A percentile compares a stretch with the other conserved stretches of the same genome.
Conservation (phyloP, 2,113 vertebrate genomes). For the Merops nubicus region DNA sequence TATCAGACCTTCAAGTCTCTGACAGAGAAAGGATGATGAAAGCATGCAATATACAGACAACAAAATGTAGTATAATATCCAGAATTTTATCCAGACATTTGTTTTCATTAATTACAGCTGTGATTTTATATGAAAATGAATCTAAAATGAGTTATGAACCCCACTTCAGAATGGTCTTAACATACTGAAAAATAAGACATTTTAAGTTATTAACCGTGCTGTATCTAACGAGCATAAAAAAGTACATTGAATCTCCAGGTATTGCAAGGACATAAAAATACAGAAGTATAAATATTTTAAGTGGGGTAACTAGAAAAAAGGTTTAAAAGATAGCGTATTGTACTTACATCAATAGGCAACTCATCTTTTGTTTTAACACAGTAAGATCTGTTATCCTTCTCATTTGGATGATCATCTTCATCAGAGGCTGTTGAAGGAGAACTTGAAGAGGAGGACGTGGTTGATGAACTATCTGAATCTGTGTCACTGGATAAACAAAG, state of each 20-base stretch:
- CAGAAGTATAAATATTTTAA: neutral
- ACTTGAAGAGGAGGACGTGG: neutral
- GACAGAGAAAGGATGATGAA: neutral
- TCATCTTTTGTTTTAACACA: conserved; percentile 75
- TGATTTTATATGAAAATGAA: neutral
- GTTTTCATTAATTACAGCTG: neutral
- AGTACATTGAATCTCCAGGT: neutral
- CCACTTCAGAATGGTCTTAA: neutral
- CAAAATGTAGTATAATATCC: neutral
- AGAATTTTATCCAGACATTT: neutral
- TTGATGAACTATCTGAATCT: conserved; percentile 76
- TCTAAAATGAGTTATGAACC: neutral
- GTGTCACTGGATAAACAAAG: conserved; percentile 65
- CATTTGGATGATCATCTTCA: conserved; percentile 62
- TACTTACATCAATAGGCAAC: conserved; percentile 76
- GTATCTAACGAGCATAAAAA: neutral
- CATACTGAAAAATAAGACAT: neutral
- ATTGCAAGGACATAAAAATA: neutral
- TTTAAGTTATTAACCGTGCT: neutral
- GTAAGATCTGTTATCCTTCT: conserved; percentile 55
- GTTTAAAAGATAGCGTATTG: neutral
- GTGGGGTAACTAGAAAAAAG: neutral
- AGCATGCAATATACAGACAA: neutral
- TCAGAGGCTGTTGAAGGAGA: conserved; percentile 60
- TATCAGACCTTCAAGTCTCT: neutral